These are phyloP conservation scores for Branchellion lobata DNA, from an alignment of 2,888 invertebrate species.

Conservation along the genomic window DNA sequence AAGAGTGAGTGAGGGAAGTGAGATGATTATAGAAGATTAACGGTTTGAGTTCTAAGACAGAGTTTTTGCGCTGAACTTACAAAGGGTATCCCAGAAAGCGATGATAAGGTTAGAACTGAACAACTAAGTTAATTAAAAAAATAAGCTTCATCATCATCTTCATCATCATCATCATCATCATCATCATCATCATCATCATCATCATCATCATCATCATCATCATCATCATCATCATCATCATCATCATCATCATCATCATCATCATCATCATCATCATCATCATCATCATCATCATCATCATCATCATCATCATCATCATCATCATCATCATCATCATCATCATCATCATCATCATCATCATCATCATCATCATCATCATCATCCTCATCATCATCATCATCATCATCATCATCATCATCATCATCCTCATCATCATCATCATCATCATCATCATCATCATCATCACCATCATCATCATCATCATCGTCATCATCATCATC, in stretches of 20 bases:
- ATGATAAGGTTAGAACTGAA: background rate
- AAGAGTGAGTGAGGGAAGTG: no score
- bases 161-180: slow-evolving; percentile 24
- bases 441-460: slow-evolving; percentile 23
- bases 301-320: background rate
- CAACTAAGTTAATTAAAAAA: background rate
- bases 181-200: background rate
- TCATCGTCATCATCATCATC: slow-evolving; percentile 41
- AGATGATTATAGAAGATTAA: no score
- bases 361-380: no score
- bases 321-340: slow-evolving; percentile 11
- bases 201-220: background rate
- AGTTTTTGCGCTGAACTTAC: background rate
- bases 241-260: background rate
- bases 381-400: no score
- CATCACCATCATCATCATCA: slow-evolving; percentile 33
- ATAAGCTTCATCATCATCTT: background rate
- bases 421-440: no score
- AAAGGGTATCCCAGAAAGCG: background rate
- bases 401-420: no score
- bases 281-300: slow-evolving; percentile 13
- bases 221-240: background rate
- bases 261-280: slow-evolving; percentile 25
- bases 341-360: background rate
- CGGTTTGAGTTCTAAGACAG: no score